Percentiles rank a stretch among this genome's conserved stretches.
Evolutionary conservation across 92 coral and sea anemone genomes (phyloP).

Genomic region (Actinostola sp.): DNA sequence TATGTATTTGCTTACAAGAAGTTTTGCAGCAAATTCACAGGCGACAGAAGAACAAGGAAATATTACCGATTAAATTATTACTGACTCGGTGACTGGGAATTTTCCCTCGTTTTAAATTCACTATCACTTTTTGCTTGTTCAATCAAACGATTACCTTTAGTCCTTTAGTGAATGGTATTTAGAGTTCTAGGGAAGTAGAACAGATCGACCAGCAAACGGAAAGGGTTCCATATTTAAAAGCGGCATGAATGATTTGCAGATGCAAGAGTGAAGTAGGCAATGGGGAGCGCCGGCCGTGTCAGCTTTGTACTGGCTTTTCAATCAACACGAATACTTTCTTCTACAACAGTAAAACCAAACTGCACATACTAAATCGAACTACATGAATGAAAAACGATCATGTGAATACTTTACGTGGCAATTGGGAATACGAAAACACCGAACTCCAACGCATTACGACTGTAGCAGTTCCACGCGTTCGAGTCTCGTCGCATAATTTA

Average conservation of each 20-base stretch:
- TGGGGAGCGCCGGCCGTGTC: constrained; percentile 44
- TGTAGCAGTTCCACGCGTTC: constrained; percentile 64
- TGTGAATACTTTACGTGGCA: constrained; percentile 21
- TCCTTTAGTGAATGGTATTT: constrained; percentile 19
- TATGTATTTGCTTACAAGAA: background rate
- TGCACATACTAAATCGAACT: constrained; percentile 12
- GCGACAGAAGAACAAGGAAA: constrained; percentile 27
- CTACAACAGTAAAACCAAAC: background rate
- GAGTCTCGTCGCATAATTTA: constrained; percentile 35
- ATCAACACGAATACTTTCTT: constrained; percentile 8
- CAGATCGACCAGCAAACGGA: constrained; percentile 38
- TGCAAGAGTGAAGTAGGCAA: constrained; percentile 23
- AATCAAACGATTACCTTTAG: background rate
- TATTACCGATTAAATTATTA: background rate
- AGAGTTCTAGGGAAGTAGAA: constrained; percentile 14
- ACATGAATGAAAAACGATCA: background rate
- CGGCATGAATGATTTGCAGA: constrained; percentile 71
- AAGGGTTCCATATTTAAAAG: constrained; percentile 34
- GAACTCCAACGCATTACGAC: constrained; percentile 62
- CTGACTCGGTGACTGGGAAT: constrained; percentile 19
- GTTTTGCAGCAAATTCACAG: constrained; percentile 5
- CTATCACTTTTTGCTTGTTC: constrained; percentile 16
- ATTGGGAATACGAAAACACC: constrained; percentile 32
- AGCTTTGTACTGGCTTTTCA: constrained; percentile 31
- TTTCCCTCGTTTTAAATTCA: background rate